A percentile compares a stretch with the other conserved stretches of the same genome.
These are phyloP conservation scores for Solenodon paradoxus DNA, from an alignment of 2,113 vertebrate genomes.

Conservation along the genomic window DNA sequence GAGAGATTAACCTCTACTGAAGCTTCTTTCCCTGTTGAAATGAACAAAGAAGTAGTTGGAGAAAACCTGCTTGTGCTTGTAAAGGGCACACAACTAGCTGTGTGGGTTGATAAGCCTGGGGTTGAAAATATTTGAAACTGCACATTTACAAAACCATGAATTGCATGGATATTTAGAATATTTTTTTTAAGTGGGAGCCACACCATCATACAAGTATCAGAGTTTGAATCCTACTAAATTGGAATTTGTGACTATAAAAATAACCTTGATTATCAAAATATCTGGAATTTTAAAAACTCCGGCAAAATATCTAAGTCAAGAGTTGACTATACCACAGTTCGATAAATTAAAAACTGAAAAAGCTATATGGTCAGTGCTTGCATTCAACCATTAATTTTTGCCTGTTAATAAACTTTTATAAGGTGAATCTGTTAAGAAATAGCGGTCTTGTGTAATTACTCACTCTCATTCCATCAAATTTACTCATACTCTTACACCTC, in stretches of 20 bases:
- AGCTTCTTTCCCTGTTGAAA: slow-evolving; percentile 8
- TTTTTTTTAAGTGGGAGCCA: not conserved
- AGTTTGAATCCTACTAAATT: not conserved
- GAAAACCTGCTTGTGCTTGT: not conserved
- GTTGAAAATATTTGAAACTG: slow-evolving; percentile 37
- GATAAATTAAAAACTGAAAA: not conserved
- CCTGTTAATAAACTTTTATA: not conserved
- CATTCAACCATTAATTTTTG: slow-evolving; percentile 4
- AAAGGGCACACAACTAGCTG: not conserved
- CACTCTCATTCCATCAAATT: not conserved
- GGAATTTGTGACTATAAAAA: slow-evolving; percentile 37
- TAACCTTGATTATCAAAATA: slow-evolving; percentile 29
- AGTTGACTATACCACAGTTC: not conserved
- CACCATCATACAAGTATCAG: not conserved
- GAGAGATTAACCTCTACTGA: not conserved
- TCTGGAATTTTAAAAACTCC: not conserved
- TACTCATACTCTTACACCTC: not conserved
- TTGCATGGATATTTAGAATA: slow-evolving; percentile 25
- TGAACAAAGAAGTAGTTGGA: not conserved
- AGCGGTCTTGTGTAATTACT: not conserved
- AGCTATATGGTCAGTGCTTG: not conserved
- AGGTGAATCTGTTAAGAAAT: not conserved
- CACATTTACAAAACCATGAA: slow-evolving; percentile 15
- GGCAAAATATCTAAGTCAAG: not conserved
- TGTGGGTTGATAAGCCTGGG: not conserved